phyloP scores from a whole-genome alignment of 2,888 invertebrate species.

The Alviniconcha strummeri region DNA sequence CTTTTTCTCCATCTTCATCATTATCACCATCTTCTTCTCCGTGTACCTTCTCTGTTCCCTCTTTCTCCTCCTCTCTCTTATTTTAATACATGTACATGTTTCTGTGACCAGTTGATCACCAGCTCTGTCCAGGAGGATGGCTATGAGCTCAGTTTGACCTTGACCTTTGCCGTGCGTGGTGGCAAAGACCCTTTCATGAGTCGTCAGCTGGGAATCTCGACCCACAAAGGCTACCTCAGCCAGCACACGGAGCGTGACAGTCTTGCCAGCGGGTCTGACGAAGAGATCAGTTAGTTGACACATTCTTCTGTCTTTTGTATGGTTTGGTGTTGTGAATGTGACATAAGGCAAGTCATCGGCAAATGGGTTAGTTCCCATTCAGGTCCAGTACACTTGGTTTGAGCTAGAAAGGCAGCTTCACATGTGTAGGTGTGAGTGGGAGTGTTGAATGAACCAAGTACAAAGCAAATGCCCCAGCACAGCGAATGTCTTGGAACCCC shows the following conservation, averaged over 20 bases:
- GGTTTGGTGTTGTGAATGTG: too few relatives aligned
- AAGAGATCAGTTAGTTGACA: slow-evolving; percentile 41
- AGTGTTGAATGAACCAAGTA: too few relatives aligned
- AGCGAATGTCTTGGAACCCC: too few relatives aligned
- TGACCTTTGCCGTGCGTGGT: slow-evolving; percentile 71
- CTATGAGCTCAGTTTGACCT: slow-evolving; percentile 70
- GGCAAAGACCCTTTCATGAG: slow-evolving; percentile 66
- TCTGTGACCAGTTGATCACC: slow-evolving; percentile 64
- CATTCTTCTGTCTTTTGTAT: neutral
- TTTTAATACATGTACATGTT: neutral
- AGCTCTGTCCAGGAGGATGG: slow-evolving; percentile 72
- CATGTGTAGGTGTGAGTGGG: neutral
- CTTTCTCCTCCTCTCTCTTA: too few relatives aligned
- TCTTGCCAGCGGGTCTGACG: slow-evolving; percentile 58
- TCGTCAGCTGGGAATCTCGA: slow-evolving; percentile 57
- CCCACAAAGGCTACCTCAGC: slow-evolving; percentile 59
- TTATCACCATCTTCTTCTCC: too few relatives aligned
- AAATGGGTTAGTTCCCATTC: too few relatives aligned
- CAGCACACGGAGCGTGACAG: slow-evolving; percentile 57
- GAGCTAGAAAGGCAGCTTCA: neutral
- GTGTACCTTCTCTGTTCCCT: too few relatives aligned
- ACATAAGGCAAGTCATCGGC: too few relatives aligned
- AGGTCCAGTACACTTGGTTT: too few relatives aligned
- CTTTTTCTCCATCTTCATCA: neutral
- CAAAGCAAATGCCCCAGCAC: too few relatives aligned